These are phyloP conservation scores for Allophyes oxyacanthae DNA, from an alignment of 2,888 invertebrate species.

Conservation along the genomic window DNA sequence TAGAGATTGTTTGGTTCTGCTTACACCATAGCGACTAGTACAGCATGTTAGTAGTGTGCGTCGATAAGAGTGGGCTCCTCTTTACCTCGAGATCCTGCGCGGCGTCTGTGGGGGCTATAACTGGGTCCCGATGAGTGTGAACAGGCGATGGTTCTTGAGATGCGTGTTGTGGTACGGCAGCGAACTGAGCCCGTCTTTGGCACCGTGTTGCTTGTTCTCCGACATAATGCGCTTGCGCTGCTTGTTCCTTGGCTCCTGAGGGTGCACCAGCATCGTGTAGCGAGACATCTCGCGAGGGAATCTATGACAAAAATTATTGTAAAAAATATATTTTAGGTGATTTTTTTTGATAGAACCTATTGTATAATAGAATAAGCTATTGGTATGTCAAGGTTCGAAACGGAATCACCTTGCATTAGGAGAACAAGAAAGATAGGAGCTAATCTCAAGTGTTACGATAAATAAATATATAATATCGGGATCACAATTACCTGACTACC, in stretches of 20 bases:
- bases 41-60: not conserved
- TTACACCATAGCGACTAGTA: not conserved
- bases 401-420: too few species aligned
- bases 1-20: too few species aligned
- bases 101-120: constrained; percentile 55
- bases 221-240: constrained; percentile 64
- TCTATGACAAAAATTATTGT: constrained; percentile 56
- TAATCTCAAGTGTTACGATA: too few species aligned
- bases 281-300: constrained; percentile 75
- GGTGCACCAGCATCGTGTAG: constrained; percentile 82
- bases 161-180: constrained; percentile 52
- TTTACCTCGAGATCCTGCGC: not conserved
- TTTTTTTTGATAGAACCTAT: too few species aligned
- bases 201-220: constrained; percentile 53
- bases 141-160: constrained; percentile 68
- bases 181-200: constrained; percentile 67
- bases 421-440: too few species aligned
- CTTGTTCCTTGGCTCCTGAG: constrained; percentile 67
- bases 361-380: too few species aligned
- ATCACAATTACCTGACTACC: constrained; percentile 69
- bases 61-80: not conserved
- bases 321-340: not conserved
- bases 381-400: too few species aligned
- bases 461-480: too few species aligned
- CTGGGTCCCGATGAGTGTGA: constrained; percentile 72